phyloP scores from a whole-genome alignment of 2,888 invertebrate species.

The Metellina segmentata region DNA sequence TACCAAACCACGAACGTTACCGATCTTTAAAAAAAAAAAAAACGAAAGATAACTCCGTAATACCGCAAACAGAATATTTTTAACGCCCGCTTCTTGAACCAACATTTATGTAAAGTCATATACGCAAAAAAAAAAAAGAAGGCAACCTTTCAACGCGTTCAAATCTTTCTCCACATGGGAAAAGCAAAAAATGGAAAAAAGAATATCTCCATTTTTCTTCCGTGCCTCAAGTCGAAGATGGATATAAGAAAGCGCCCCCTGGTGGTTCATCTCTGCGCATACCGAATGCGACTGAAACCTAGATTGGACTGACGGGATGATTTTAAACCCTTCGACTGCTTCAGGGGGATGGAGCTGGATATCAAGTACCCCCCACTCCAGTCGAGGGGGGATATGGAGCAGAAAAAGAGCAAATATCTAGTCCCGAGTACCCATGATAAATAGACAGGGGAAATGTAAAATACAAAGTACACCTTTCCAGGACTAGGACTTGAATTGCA shows the following conservation, averaged over 20 bases:
- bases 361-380: constrained; percentile 10
- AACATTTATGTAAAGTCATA: not conserved
- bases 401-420: constrained; percentile 13
- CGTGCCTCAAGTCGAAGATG: not conserved
- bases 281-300: not conserved
- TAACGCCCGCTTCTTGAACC: not conserved
- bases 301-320: constrained; percentile 10
- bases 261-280: constrained; percentile 1
- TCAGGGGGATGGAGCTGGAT: not conserved
- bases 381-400: not conserved
- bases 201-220: constrained; percentile 1
- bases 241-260: not conserved
- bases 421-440: constrained; percentile 42
- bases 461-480: constrained; percentile 53
- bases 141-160: not conserved
- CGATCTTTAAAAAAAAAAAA: not conserved
- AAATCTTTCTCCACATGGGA: not conserved
- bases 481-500: constrained; percentile 50
- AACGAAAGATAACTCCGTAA: not conserved
- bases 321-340: not conserved
- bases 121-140: not conserved
- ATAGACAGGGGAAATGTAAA: constrained; percentile 59
- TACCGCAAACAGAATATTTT: not conserved
- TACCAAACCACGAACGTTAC: no score
- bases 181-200: not conserved